Conservation (phyloP, 2,797 vertebrate genomes). For the Falco concolor region DNA sequence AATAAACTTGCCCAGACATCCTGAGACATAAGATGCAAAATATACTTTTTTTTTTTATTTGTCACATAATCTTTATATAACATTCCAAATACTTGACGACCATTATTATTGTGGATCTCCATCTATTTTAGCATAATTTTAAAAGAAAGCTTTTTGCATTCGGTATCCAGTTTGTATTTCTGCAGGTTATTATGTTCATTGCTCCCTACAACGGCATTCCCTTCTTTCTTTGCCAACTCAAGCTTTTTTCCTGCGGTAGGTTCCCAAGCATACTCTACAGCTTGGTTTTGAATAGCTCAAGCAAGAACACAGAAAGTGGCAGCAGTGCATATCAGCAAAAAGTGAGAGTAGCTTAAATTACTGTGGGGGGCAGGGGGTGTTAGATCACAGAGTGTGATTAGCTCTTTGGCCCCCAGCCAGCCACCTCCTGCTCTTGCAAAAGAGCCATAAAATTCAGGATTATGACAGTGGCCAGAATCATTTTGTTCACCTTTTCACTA, state of each 20-base stretch:
- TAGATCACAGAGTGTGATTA: no score
- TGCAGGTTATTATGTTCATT: not conserved
- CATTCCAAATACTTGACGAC: not conserved
- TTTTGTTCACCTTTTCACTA: not conserved
- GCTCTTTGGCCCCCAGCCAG: not conserved
- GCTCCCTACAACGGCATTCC: not conserved
- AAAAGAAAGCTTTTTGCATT: not conserved
- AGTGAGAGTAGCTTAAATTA: not conserved
- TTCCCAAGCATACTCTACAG: not conserved
- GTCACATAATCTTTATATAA: not conserved
- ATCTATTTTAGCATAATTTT: not conserved
- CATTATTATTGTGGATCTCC: not conserved
- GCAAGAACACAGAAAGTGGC: not conserved
- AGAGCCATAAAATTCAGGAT: not conserved
- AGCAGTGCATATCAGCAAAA: not conserved
- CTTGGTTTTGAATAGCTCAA: not conserved
- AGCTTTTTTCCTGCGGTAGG: not conserved
- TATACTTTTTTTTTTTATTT: not conserved
- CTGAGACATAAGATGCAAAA: not conserved
- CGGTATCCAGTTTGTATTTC: not conserved
- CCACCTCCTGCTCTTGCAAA: not conserved
- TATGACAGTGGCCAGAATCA: not conserved
- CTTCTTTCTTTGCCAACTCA: not conserved
- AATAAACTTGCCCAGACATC: not conserved
- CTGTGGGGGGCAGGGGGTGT: not conserved